Evolutionary conservation across 1,140 invertebrate genomes (phyloP), one percentile per base, ranked within the genome.

Genomic region (Dendrolimus kikuchii): DNA sequence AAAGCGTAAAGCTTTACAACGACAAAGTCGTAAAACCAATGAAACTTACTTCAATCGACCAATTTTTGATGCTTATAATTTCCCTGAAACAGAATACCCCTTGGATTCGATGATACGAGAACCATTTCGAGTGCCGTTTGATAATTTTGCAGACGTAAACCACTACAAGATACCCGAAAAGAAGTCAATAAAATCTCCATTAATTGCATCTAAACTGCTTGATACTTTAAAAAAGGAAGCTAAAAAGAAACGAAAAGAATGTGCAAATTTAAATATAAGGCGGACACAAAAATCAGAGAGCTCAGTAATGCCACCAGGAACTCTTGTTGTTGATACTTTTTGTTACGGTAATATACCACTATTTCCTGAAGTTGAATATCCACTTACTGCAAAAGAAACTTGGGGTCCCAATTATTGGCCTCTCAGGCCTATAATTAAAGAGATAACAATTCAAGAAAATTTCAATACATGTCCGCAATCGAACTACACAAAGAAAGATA

Each of bases 301-400:
- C 3, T 23, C 23, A 23, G 23, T 23, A 23, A 23, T 23, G 23
- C 23, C 23, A 23, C 23, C 23, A 23, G 23, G 23, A 23, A 23
- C 23, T 23, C 23, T 23, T 23, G 23, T 23, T 23, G 23, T 23
- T 1, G 23, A 23, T 23, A 23, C 23, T 23, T 1, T 23, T 23
- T 23, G 23, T 23, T 23, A 23, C 23, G 23, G 23, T 23, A 53
- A 70, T 52, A 38, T 57, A 50, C 51, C 42, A 7, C 47, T 54
- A 39, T 84, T 81, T 62, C 77, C 81, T 6, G 77, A 81, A 48
- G 70, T 79, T 4, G 74, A 77, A 52, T 81, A 81, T 63, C 78
- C 81, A 5, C 46, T 74, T 6, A 59, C 51, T 42, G 57, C 58
- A 36, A 61, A 46, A 40, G 78, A 81, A 42, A 71, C 64, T 6